Evolutionary conservation across 1,140 invertebrate species (phyloP).

Genomic region (Acromyrmex heyeri): DNA sequence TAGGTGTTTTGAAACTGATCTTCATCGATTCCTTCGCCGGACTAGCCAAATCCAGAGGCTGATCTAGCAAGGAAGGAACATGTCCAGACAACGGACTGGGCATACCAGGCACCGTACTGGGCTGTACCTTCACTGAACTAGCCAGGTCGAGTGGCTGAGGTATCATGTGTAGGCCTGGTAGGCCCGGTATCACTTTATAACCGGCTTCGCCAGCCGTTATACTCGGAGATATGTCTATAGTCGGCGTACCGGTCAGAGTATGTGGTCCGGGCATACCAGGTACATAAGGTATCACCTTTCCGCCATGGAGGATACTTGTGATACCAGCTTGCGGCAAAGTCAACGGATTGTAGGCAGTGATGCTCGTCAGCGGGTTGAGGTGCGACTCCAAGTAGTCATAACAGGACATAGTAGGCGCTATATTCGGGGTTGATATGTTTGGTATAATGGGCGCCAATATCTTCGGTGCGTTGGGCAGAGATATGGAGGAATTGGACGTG

Average conservation of each 20-base stretch:
- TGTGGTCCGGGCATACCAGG: constrained; percentile 95
- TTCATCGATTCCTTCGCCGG: constrained; percentile 77
- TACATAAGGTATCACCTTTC: constrained; percentile 93
- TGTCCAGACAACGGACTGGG: constrained; percentile 63
- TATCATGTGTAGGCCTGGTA: constrained; percentile 79
- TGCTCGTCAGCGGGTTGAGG: constrained; percentile 86
- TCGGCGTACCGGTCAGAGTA: constrained; percentile 84
- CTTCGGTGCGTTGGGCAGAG: constrained; percentile 88
- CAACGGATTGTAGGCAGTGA: constrained; percentile 91
- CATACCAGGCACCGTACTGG: constrained; percentile 68
- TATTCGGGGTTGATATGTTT: constrained; percentile 88
- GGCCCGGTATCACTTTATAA: constrained; percentile 81
- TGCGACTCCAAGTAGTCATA: constrained; percentile 83
- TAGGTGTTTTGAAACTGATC: constrained; percentile 70
- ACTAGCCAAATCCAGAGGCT: constrained; percentile 79
- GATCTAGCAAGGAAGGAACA: constrained; percentile 52
- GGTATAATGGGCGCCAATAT: constrained; percentile 88
- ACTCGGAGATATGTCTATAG: constrained; percentile 82
- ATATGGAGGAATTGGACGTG: constrained; percentile 79
- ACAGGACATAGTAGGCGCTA: constrained; percentile 85
- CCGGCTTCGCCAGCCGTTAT: constrained; percentile 70
- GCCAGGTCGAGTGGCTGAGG: constrained; percentile 82
- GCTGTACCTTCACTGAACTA: constrained; percentile 77
- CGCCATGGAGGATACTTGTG: constrained; percentile 85
- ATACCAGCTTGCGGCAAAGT: constrained; percentile 85